Base-by-base conservation (phyloP, 30 jellyfish, hydroid and myxozoan species). In the Rhopilema esculentum region DNA sequence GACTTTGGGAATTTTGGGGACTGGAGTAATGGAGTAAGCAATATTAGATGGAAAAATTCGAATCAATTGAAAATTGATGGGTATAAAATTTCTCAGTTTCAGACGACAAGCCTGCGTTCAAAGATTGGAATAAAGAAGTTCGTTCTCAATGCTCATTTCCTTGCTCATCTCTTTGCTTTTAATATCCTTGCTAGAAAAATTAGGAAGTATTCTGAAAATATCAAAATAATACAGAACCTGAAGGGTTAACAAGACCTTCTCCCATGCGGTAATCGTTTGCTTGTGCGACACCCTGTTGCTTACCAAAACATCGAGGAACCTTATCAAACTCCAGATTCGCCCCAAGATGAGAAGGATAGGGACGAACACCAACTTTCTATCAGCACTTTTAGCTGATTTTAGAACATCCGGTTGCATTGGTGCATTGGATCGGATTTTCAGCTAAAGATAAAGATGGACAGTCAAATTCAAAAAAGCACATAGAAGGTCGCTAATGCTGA, bases 291-390 rank as follows among this genome's bases (percentile, higher is more conserved):
- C 9, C 20, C 17, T 52, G 0, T 6, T 67, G 0, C 18, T 49
- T 20, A 53, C 50, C 63, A 64, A 27, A 8, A 88, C 68, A n/a
- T 69, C 57, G 83, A 87, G 15, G 72, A 94, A 94, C 62, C 97
- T 79, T 63, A 89, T 31, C 26, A 97, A 89, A n/a, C 99, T 97
- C 97, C 97, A 94, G 19, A 85, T 25, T 24, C 99, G 51, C 23
- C 89, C 82, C 17, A 89, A 49, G 31, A 94, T 28, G 48, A 94
- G 79, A 29, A 86, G 77, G 63, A 94, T 52, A 15, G 99, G 99
- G 21, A 94, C 93, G 40, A 94, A 81, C 15, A 89, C 71, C 51
- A 94, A 86, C 86, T 94, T 94, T 2, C 92, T 77, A 71, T 94
- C 99, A 12, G 97, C 94, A 21, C 83, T 79, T 71, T 69, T 90